These are phyloP conservation scores for Tipula vernalis DNA, from an alignment of 2,888 invertebrate species.

Conservation along the genomic window DNA sequence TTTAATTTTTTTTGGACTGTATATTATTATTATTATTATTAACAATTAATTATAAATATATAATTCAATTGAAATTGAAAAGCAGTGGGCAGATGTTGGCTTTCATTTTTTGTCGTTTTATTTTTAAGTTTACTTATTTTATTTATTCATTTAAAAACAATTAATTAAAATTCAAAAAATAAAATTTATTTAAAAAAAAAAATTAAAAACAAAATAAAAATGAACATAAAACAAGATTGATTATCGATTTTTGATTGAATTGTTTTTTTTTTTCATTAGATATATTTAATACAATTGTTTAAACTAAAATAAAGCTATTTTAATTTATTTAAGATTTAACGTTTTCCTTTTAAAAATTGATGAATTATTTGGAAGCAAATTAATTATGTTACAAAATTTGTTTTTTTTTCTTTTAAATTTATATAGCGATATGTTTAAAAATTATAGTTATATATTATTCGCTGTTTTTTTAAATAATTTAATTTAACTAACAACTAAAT, in stretches of 20 bases:
- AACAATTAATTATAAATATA: background rate
- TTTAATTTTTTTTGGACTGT: slow-evolving; percentile 7
- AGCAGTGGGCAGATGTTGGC: background rate
- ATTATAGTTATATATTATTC: background rate
- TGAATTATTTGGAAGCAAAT: slow-evolving; percentile 4
- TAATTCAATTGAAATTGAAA: background rate
- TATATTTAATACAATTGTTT: background rate
- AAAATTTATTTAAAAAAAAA: background rate
- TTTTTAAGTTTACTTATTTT: background rate
- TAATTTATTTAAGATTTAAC: background rate
- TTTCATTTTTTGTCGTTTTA: background rate
- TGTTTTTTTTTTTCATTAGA: background rate
- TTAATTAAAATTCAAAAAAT: background rate
- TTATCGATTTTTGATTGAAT: slow-evolving; percentile 7
- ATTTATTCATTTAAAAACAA: background rate
- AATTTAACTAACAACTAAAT: background rate
- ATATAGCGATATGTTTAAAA: background rate
- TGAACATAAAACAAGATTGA: background rate
- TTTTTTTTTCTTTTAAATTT: background rate
- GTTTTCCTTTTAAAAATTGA: background rate
- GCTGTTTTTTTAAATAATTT: background rate
- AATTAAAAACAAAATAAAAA: background rate
- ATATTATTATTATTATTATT: slow-evolving; percentile 6
- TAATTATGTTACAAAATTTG: background rate
- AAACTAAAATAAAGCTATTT: background rate